phyloP scores from a whole-genome alignment of 2,797 vertebrate genomes.

The Danio aesculapii region DNA sequence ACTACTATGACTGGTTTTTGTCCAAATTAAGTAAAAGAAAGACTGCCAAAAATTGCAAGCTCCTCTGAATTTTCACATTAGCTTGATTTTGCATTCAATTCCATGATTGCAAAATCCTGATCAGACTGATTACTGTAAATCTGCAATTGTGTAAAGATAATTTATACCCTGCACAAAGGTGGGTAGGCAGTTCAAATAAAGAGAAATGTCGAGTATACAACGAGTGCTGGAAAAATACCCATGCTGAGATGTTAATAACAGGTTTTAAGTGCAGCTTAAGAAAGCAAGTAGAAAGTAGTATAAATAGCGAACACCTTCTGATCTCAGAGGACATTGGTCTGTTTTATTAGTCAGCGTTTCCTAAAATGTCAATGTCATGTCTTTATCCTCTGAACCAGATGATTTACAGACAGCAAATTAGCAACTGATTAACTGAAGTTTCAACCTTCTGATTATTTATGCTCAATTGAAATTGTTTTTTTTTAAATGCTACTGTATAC shows the following conservation, averaged over 20 bases:
- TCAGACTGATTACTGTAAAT: too few relatives aligned
- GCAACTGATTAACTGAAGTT: conserved; percentile 12
- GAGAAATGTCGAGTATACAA: background rate
- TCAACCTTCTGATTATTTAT: background rate
- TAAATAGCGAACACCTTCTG: conserved; percentile 1
- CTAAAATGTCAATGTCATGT: conserved; percentile 16
- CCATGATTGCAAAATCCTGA: too few relatives aligned
- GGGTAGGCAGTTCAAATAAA: background rate
- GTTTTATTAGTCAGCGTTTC: conserved; percentile 23
- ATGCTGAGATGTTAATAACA: conserved; percentile 28
- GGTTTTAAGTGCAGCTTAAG: conserved; percentile 3
- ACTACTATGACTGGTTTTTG: too few relatives aligned
- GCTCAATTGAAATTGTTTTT: too few relatives aligned
- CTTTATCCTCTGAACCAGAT: conserved; percentile 10
- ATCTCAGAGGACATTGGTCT: conserved; percentile 1
- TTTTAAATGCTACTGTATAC: background rate
- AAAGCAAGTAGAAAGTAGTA: background rate
- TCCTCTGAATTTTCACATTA: too few relatives aligned
- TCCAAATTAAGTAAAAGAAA: background rate
- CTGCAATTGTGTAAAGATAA: background rate
- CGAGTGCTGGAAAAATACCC: conserved; percentile 19
- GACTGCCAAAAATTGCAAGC: background rate
- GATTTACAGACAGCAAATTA: conserved; percentile 42
- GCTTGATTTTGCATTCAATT: too few relatives aligned
- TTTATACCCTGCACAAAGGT: background rate